Evolutionary conservation across 2,797 vertebrate species (phyloP).

Genomic region (Danio kyathit): DNA sequence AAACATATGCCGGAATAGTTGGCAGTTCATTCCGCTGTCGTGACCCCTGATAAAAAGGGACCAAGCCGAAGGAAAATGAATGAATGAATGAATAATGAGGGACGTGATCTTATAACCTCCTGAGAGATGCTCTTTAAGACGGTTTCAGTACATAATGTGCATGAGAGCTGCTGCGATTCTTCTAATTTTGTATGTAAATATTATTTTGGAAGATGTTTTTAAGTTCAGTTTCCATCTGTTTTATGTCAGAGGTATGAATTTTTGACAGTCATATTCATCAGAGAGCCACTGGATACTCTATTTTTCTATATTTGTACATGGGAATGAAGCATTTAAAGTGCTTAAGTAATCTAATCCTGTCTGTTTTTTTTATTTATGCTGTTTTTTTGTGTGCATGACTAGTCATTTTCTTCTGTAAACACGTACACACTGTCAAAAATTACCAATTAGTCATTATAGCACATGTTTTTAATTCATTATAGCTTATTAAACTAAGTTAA

Average conservation of each 20-base stretch:
- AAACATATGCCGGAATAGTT: too few species aligned
- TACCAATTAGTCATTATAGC: too few species aligned
- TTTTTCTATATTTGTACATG: conserved; percentile 2
- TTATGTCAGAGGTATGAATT: conserved; percentile 20
- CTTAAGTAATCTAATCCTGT: background rate
- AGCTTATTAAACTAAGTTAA: too few species aligned
- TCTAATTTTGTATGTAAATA: conserved; percentile 2
- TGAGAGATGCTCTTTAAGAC: conserved; percentile 28
- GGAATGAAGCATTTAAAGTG: background rate
- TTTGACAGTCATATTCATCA: conserved; percentile 3
- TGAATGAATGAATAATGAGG: background rate
- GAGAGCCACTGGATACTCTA: background rate
- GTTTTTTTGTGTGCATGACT: too few species aligned
- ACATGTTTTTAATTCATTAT: too few species aligned
- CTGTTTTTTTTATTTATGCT: background rate
- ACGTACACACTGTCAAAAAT: too few species aligned
- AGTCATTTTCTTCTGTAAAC: too few species aligned
- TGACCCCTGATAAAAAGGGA: too few species aligned
- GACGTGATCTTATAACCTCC: background rate
- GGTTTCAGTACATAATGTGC: conserved; percentile 57
- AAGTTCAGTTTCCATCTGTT: conserved; percentile 33
- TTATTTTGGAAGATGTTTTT: conserved; percentile 35
- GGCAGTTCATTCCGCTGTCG: too few species aligned
- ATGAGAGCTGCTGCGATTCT: conserved; percentile 56
- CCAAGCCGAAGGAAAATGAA: too few species aligned